Evolutionary conservation across 2,888 invertebrate genomes (phyloP).

Genomic region (Volucella zonaria): DNA sequence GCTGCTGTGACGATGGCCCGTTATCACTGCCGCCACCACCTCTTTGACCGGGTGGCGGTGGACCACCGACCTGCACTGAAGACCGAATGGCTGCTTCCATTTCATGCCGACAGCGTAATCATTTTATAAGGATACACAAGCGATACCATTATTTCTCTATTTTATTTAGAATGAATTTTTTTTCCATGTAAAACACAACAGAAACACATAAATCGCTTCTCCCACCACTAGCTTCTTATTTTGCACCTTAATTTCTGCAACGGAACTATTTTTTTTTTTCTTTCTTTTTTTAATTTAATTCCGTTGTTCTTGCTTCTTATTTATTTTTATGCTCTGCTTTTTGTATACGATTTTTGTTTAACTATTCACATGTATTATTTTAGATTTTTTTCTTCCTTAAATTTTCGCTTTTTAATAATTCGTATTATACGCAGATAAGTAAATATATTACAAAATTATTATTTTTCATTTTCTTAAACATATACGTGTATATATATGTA

Average conservation of each 20-base stretch:
- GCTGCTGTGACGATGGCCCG: slow-evolving; percentile 78
- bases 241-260: slow-evolving; percentile 65
- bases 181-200: slow-evolving; percentile 73
- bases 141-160: slow-evolving; percentile 58
- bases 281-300: slow-evolving; percentile 27
- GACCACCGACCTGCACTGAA: slow-evolving; percentile 83
- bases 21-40: slow-evolving; percentile 77
- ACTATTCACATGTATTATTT: slow-evolving; percentile 52
- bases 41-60: slow-evolving; percentile 81
- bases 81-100: slow-evolving; percentile 83
- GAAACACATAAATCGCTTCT: slow-evolving; percentile 58
- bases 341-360: slow-evolving; percentile 9
- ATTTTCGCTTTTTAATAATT: slow-evolving; percentile 55
- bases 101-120: slow-evolving; percentile 82
- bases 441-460: slow-evolving; percentile 67
- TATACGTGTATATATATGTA: slow-evolving; percentile 30
- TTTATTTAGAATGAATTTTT: slow-evolving; percentile 37
- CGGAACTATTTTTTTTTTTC: slow-evolving; percentile 63
- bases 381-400: slow-evolving; percentile 59
- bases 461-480: slow-evolving; percentile 49
- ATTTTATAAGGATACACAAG: slow-evolving; percentile 76
- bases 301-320: slow-evolving; percentile 6
- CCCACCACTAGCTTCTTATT: slow-evolving; percentile 17
- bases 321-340: slow-evolving; percentile 56
- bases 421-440: slow-evolving; percentile 66